Conservation (phyloP, 2,113 vertebrate species). For the Cyphomyrus plagiostoma region DNA sequence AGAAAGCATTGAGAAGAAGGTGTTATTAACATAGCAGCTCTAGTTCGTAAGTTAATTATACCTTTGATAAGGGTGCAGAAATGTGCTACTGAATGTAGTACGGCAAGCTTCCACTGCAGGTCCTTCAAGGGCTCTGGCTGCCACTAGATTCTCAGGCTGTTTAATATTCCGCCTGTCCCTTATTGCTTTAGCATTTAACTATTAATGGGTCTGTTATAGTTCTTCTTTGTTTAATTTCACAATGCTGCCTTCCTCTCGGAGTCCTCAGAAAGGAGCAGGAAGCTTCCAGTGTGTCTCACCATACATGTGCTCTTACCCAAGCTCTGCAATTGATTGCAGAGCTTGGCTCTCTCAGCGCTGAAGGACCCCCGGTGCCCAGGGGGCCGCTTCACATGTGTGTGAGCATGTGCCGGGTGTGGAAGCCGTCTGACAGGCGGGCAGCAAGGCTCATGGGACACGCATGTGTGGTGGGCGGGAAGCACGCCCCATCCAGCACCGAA, state of each 20-base stretch:
- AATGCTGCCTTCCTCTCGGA: not conserved
- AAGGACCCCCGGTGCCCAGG: not conserved
- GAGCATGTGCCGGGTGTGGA: not conserved
- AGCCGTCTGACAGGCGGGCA: not conserved
- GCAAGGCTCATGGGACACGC: not conserved
- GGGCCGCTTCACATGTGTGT: not conserved
- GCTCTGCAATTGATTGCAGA: not conserved
- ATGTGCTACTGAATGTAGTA: not conserved
- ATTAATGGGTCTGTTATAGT: not conserved
- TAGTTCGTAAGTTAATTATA: conserved; percentile 15
- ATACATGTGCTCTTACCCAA: not conserved
- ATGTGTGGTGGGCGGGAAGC: not conserved
- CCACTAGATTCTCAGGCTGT: not conserved
- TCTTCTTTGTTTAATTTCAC: not conserved
- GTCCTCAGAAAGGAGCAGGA: not conserved
- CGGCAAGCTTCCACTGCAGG: not conserved
- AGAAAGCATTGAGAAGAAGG: conserved; percentile 3
- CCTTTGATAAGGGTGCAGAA: not conserved
- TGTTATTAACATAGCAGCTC: conserved; percentile 5
- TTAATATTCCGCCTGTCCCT: not conserved
- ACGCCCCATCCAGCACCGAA: not conserved
- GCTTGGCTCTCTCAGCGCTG: not conserved
- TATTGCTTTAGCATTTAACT: not conserved
- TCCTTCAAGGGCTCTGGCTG: not conserved
- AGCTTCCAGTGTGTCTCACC: not conserved